phyloP scores from a whole-genome alignment of 2,797 vertebrate species.

The Silurus aristotelis region DNA sequence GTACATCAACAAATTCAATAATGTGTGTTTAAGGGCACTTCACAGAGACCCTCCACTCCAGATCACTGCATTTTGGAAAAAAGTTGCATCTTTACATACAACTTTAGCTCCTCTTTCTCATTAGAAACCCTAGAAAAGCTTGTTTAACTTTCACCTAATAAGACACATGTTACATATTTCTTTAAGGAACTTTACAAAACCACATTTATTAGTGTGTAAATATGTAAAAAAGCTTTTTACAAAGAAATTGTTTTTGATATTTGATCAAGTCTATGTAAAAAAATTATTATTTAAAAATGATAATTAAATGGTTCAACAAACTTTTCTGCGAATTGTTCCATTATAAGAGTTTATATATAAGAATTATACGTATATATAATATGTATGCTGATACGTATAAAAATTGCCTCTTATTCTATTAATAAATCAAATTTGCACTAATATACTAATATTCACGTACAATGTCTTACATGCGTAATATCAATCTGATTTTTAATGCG shows the following conservation, averaged over 20 bases:
- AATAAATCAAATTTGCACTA: neutral
- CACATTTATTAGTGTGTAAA: neutral
- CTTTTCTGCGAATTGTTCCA: neutral
- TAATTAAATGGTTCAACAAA: neutral
- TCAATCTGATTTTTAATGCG: neutral
- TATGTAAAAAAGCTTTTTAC: neutral
- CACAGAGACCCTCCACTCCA: too few relatives aligned
- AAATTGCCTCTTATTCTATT: neutral
- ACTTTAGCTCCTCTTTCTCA: too few relatives aligned
- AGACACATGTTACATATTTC: too few relatives aligned
- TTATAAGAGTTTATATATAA: too few relatives aligned
- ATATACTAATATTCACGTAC: neutral
- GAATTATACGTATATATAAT: too few relatives aligned
- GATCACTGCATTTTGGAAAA: too few relatives aligned
- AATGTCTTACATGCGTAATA: neutral
- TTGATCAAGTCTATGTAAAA: neutral
- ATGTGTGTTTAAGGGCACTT: too few relatives aligned
- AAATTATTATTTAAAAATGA: neutral
- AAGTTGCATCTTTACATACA: too few relatives aligned
- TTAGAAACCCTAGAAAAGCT: too few relatives aligned
- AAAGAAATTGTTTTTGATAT: neutral
- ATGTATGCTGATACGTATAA: too few relatives aligned
- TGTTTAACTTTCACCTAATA: too few relatives aligned
- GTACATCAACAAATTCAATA: too few relatives aligned
- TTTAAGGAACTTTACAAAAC: neutral